Evolutionary conservation across 2,113 vertebrate genomes (phyloP).

Genomic region (Chlamydotis undulata): DNA sequence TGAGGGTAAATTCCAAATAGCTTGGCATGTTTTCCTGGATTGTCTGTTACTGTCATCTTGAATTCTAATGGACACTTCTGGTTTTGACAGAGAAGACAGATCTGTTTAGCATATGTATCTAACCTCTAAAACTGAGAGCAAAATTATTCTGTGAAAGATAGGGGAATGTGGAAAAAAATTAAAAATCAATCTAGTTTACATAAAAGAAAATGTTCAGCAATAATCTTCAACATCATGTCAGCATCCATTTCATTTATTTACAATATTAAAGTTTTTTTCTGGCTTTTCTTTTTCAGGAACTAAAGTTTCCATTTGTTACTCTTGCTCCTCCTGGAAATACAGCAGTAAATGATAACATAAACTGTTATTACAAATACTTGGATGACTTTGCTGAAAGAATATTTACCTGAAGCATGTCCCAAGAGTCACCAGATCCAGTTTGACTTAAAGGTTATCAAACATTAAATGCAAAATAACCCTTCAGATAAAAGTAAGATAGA

Average conservation of each 20-base stretch:
- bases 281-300: not conserved
- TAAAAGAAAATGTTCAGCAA: not conserved
- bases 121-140: not conserved
- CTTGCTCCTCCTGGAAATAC: not conserved
- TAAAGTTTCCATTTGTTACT: not conserved
- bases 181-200: not conserved
- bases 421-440: not conserved
- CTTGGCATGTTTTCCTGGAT: not conserved
- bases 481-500: not conserved
- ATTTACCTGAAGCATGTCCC: not conserved
- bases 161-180: not conserved
- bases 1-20: conserved; percentile 8
- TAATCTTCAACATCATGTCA: not conserved
- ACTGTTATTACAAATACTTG: not conserved
- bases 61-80: not conserved
- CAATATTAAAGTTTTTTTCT: not conserved
- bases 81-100: not conserved
- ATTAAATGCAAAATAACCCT: not conserved
- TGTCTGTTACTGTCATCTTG: not conserved
- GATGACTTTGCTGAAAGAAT: not conserved
- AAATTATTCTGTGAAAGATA: not conserved
- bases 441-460: not conserved
- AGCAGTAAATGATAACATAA: not conserved
- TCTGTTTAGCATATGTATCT: not conserved
- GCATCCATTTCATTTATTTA: not conserved